Conservation (phyloP, 2,797 vertebrate species). For the Halcyon leucocephala region DNA sequence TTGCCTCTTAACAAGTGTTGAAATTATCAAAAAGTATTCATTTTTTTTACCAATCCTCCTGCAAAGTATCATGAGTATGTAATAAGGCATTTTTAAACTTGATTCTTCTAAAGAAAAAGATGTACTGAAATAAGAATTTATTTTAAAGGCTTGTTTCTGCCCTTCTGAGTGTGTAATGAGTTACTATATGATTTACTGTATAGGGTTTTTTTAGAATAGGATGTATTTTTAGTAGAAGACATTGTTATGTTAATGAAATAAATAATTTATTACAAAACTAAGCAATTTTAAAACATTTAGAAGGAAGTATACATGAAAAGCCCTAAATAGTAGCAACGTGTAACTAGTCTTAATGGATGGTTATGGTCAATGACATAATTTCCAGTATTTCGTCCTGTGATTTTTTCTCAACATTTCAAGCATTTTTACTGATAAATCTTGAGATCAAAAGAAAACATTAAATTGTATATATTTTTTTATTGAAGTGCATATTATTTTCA, state of each 20-base stretch:
- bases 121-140: neutral
- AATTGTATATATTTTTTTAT: neutral
- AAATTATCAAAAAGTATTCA: neutral
- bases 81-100: neutral
- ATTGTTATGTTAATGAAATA: conserved; percentile 23
- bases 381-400: neutral
- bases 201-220: neutral
- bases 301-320: conserved; percentile 24
- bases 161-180: neutral
- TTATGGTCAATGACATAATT: neutral
- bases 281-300: conserved; percentile 55
- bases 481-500: neutral
- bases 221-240: neutral
- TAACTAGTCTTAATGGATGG: conserved; percentile 7
- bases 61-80: neutral
- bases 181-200: neutral
- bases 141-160: neutral
- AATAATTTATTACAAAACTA: conserved; percentile 33
- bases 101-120: neutral
- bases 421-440: neutral
- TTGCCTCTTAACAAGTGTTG: neutral
- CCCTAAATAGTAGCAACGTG: conserved; percentile 15
- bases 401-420: neutral
- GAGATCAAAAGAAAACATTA: neutral
- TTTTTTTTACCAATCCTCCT: neutral